These are phyloP conservation scores for Escarpia spicata DNA, from an alignment of 2,888 invertebrate genomes.

Conservation along the genomic window DNA sequence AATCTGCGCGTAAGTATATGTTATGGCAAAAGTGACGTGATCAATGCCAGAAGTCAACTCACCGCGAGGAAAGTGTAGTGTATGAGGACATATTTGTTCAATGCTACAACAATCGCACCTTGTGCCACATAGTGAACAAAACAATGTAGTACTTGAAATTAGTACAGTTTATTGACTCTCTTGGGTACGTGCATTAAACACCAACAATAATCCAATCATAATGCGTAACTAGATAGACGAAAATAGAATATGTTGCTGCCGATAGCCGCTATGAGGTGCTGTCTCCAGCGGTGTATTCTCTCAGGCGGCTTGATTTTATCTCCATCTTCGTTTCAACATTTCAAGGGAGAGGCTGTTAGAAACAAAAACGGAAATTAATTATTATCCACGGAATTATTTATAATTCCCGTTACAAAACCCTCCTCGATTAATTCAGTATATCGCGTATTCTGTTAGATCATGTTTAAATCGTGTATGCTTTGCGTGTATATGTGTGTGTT, in stretches of 20 bases:
- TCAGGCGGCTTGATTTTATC: neutral
- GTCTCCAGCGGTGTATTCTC: neutral
- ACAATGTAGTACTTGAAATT: neutral
- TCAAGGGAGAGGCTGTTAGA: neutral
- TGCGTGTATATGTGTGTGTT: no score
- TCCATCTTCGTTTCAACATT: neutral
- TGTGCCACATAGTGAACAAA: neutral
- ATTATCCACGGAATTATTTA: neutral
- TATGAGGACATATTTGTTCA: neutral
- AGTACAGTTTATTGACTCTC: neutral
- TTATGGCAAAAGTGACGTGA: no score
- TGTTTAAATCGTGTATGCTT: no score
- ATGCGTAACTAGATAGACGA: neutral
- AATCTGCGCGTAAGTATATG: no score
- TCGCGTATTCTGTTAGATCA: no score
- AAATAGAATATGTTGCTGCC: neutral
- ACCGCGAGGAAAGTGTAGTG: neutral
- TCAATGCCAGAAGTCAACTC: neutral
- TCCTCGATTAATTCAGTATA: no score
- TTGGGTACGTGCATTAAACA: neutral
- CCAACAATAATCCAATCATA: neutral
- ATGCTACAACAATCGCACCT: neutral
- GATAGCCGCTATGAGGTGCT: neutral
- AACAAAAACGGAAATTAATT: neutral
- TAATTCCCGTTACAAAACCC: no score